Conservation (phyloP, 2,797 vertebrate species). For the Paguma larvata region DNA sequence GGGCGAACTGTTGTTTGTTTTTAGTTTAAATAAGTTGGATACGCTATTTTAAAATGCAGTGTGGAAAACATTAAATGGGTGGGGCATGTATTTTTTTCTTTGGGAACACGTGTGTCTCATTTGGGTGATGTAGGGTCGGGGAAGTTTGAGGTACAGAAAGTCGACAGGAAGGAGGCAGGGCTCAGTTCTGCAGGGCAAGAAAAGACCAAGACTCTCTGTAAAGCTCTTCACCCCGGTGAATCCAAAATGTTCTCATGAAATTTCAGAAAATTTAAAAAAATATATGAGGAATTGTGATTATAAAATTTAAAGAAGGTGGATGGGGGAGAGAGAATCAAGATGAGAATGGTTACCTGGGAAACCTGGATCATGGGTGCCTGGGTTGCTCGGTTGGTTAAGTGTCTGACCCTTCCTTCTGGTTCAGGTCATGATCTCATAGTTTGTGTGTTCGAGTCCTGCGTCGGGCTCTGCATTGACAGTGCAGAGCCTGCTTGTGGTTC, state of each 20-base stretch:
- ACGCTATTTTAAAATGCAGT: not conserved
- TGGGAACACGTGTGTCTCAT: not conserved
- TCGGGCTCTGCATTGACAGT: no score
- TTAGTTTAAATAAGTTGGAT: not conserved
- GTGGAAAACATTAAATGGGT: not conserved
- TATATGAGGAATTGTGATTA: not conserved
- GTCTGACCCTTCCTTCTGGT: no score
- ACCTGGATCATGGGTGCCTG: not conserved
- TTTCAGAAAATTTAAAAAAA: not conserved
- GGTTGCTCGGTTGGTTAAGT: no score
- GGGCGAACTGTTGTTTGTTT: not conserved
- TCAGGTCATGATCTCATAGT: no score
- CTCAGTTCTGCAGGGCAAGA: not conserved
- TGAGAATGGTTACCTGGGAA: not conserved
- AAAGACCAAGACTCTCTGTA: no score
- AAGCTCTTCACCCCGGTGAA: not conserved
- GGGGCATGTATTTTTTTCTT: not conserved
- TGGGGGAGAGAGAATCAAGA: not conserved
- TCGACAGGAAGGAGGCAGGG: not conserved
- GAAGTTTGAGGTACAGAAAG: not conserved
- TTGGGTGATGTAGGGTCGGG: not conserved
- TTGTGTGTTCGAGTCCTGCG: no score
- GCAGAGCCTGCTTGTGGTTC: no score
- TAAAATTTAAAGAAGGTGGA: not conserved
- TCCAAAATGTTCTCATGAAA: not conserved